Base-by-base conservation (phyloP, 2,797 vertebrate species). In the Austrolebias charrua region DNA sequence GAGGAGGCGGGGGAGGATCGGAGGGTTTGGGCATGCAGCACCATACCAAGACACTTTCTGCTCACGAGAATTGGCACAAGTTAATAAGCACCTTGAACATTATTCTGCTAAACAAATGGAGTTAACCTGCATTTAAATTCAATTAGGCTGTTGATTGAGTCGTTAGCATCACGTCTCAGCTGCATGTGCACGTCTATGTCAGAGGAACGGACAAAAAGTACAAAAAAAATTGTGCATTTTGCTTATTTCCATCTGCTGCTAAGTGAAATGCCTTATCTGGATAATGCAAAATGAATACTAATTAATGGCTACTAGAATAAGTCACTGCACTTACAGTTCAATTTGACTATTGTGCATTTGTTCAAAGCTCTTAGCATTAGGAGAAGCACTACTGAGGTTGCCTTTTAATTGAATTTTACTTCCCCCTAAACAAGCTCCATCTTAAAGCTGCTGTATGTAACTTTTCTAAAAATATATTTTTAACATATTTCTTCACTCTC, bases 41-140 rank as follows among this genome's bases (percentile, higher is more conserved):
- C 24, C 60, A 52, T 61, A 61, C 63, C 57, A 35, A 54, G 58
- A 71, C 35, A 42, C 73, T 57, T 42, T 49, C 53, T 57, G 66
- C 56, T 67, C 51, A 60, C 3, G 10, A 55, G 47, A 38, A 60
- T 11, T 57, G 33, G 24, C 66, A 63, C 60, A 78, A 85, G 74
- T 75, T 80, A 82, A 85, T 73, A 49, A 81, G 46, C 60, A 52
- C 69, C 70, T 75, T 73, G 64, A 84, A 84, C 70, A 78, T 66
- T 73, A 70, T 73, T 68, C 72, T 55, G 75, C 20, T 45, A 63
- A 81, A 79, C 69, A 82, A 83, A 85, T 70, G 42, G 74, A 80
- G 67, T 84, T 79, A 76, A 85, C 78, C 75, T 59, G 47, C 40
- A 74, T 80, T 83, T 85, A 67, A 81, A 81, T 87, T 84, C 48